These are phyloP conservation scores for Mactromeris polynyma DNA, from an alignment of 2,888 invertebrate genomes.

Conservation along the genomic window DNA sequence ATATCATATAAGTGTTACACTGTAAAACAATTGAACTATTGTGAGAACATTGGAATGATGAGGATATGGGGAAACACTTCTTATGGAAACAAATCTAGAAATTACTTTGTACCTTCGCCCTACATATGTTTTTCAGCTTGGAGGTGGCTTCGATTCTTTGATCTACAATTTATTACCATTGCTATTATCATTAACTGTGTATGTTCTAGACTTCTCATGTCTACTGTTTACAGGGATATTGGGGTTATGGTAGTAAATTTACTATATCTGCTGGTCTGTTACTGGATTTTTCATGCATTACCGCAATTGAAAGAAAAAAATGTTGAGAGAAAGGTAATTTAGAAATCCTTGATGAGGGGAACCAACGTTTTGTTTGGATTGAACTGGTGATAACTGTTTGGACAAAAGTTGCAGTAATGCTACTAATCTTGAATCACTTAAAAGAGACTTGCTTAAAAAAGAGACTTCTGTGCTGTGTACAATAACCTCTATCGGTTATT, in stretches of 20 bases:
- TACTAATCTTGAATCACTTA: too few relatives aligned
- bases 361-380: too few relatives aligned
- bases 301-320: too few relatives aligned
- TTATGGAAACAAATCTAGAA: not conserved
- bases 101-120: not conserved
- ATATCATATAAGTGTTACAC: not conserved
- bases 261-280: not conserved
- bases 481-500: too few relatives aligned
- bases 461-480: too few relatives aligned
- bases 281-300: too few relatives aligned
- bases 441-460: too few relatives aligned
- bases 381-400: too few relatives aligned
- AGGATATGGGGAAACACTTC: not conserved
- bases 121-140: not conserved
- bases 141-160: not conserved
- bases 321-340: too few relatives aligned
- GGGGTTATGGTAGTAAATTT: not conserved
- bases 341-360: too few relatives aligned
- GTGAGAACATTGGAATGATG: not conserved
- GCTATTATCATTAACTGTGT: slow-evolving; percentile 12
- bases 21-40: not conserved
- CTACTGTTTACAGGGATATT: not conserved
- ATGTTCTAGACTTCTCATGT: not conserved
- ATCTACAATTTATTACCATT: slow-evolving; percentile 7
- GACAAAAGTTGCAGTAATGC: too few relatives aligned